Conservation (phyloP, 64 coral and sea anemone genomes). For the Actinia equina region DNA sequence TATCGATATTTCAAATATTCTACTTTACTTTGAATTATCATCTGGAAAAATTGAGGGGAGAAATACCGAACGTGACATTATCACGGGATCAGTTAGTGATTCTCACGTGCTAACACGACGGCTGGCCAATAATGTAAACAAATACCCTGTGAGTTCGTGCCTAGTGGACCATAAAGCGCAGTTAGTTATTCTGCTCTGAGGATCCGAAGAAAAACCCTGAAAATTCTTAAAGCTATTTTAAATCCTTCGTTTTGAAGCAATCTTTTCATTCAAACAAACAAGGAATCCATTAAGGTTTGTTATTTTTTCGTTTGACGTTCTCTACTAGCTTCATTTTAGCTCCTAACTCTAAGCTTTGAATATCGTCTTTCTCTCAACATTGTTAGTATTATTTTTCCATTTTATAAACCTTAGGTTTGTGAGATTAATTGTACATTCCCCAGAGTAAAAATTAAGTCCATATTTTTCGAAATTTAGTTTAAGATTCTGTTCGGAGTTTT, state of each 20-base stretch:
- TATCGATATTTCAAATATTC: not conserved
- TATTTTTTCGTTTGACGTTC: not conserved
- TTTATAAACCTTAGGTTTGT: not conserved
- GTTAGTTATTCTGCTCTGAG: not conserved
- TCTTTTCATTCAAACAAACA: not conserved
- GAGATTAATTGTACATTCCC: not conserved
- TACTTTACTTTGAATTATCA: not conserved
- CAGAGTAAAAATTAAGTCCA: not conserved
- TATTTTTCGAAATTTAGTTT: not conserved
- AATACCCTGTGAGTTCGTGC: not conserved
- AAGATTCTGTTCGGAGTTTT: not conserved
- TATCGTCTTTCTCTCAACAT: not conserved
- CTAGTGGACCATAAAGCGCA: not conserved
- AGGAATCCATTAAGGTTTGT: constrained; percentile 1
- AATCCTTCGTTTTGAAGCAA: not conserved
- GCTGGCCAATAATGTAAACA: not conserved
- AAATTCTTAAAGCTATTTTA: not conserved
- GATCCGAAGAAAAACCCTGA: not conserved
- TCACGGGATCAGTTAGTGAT: not conserved
- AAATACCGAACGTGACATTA: not conserved
- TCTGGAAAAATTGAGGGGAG: not conserved
- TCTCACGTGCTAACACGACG: not conserved
- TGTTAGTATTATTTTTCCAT: not conserved
- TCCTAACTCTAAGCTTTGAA: not conserved
- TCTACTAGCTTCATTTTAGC: no score